A percentile compares a stretch with the other conserved stretches of the same genome.
Conservation (phyloP, 2,888 invertebrate species). For the Tenthredo mesomela region DNA sequence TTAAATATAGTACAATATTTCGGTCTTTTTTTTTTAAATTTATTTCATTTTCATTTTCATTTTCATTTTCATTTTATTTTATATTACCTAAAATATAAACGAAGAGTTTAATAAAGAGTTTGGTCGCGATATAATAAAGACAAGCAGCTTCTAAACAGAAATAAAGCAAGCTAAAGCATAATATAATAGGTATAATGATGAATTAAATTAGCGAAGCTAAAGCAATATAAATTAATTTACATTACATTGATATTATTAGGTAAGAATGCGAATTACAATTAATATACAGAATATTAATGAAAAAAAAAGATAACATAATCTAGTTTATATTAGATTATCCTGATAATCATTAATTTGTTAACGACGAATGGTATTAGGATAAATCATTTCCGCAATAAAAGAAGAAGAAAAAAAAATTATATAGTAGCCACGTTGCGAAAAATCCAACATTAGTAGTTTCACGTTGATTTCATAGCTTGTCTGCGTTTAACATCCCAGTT, state of each 20-base stretch:
- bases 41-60: background rate
- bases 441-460: slow-evolving; percentile 43
- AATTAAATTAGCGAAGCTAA: background rate
- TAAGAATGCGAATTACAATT: background rate
- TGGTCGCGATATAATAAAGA: background rate
- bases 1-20: slow-evolving; percentile 34
- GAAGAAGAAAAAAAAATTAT: background rate
- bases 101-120: background rate
- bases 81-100: background rate
- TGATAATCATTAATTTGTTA: no score
- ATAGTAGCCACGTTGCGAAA: background rate
- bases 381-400: background rate
- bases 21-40: background rate
- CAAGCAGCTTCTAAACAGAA: background rate
- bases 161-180: no score
- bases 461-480: slow-evolving; percentile 84
- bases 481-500: slow-evolving; percentile 98
- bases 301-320: background rate
- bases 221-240: background rate
- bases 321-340: no score
- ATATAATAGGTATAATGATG: no score
- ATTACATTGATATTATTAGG: background rate
- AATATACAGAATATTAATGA: background rate
- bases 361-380: background rate
- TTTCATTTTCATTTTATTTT: background rate